Evolutionary conservation across 1,140 invertebrate genomes (phyloP).

Genomic region (Akabosia matsudoensis): DNA sequence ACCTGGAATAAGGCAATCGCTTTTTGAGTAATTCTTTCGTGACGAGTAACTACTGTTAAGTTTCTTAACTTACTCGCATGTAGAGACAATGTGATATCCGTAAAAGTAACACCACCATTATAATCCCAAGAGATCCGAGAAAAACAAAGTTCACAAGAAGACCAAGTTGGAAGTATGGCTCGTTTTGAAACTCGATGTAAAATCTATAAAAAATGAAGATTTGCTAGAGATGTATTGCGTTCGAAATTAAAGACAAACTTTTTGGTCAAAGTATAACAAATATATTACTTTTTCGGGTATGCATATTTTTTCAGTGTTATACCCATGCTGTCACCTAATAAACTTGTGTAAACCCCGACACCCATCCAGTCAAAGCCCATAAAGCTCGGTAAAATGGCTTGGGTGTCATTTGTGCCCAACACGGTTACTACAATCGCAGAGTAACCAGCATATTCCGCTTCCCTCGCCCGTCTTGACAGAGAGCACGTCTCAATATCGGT

Average conservation of each 20-base stretch:
- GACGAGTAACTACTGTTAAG: neutral
- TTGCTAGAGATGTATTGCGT: neutral
- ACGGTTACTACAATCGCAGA: conserved; percentile 28
- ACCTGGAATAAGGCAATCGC: conserved; percentile 1
- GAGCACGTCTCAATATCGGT: conserved; percentile 10
- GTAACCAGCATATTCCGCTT: conserved; percentile 32
- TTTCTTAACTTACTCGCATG: neutral
- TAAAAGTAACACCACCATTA: conserved; percentile 16
- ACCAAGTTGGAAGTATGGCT: conserved; percentile 21
- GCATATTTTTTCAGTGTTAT: conserved; percentile 22
- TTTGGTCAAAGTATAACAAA: neutral
- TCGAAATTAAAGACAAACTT: neutral
- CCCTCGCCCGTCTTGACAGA: conserved; percentile 23
- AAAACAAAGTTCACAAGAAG: conserved; percentile 30
- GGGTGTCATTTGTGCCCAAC: conserved; percentile 19
- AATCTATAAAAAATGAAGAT: conserved; percentile 32
- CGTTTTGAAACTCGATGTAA: conserved; percentile 32
- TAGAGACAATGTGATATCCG: conserved; percentile 22
- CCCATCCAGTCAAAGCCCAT: conserved; percentile 35
- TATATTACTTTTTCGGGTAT: conserved; percentile 15
- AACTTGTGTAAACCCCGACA: conserved; percentile 27
- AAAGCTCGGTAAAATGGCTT: conserved; percentile 19
- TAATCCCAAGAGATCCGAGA: conserved; percentile 20
- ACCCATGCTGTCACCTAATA: conserved; percentile 27
- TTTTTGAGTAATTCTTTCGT: neutral